Conservation (phyloP, 1,140 invertebrate genomes). For the Liolophura sinensis region DNA sequence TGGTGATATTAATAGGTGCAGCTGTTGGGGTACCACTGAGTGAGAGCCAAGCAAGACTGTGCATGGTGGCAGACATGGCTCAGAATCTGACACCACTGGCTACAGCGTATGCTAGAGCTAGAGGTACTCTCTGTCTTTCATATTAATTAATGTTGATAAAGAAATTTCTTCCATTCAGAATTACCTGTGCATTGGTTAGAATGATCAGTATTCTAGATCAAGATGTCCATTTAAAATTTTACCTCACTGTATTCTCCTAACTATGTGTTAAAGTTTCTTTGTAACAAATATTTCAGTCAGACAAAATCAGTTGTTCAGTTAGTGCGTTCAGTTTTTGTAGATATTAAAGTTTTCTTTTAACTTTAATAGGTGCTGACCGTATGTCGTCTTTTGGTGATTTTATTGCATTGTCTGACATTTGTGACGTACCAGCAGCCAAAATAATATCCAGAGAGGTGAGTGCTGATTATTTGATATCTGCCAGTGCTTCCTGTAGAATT, state of each 20-base stretch:
- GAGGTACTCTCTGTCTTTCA: conserved; percentile 60
- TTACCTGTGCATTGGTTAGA: no score
- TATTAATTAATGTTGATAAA: neutral
- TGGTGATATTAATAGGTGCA: conserved; percentile 65
- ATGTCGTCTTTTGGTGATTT: conserved; percentile 99
- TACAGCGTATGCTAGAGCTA: conserved; percentile 89
- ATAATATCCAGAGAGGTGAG: conserved; percentile 72
- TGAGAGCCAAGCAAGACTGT: conserved; percentile 71
- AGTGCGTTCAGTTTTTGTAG: neutral
- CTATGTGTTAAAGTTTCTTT: no score
- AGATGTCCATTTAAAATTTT: no score
- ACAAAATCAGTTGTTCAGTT: neutral
- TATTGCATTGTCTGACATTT: conserved; percentile 88
- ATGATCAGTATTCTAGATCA: no score
- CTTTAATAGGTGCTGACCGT: conserved; percentile 80
- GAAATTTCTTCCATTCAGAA: no score
- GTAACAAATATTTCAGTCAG: no score
- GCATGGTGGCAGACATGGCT: conserved; percentile 94
- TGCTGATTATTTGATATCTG: neutral
- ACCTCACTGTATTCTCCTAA: no score
- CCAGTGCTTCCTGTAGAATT: neutral
- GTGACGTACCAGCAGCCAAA: conserved; percentile 82
- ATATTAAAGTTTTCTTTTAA: conserved; percentile 1
- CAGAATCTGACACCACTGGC: conserved; percentile 83
- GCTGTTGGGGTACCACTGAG: conserved; percentile 83